A percentile compares a stretch with the other conserved stretches of the same genome.
phyloP scores from a whole-genome alignment of 2,113 vertebrate genomes.

The Prietella phreatophila region DNA sequence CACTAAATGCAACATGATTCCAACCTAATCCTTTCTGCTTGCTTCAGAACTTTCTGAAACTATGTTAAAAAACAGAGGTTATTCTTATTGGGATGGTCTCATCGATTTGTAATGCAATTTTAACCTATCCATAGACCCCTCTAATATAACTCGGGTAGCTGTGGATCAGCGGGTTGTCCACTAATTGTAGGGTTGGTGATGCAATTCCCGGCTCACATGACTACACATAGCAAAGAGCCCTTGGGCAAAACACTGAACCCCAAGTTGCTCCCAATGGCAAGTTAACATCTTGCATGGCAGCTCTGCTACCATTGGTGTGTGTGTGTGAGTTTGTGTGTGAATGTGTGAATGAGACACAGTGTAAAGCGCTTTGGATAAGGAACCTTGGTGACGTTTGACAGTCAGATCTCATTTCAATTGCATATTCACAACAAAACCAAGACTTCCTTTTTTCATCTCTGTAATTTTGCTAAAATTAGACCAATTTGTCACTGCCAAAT shows the following conservation, averaged over 20 bases:
- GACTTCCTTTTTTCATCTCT: background rate
- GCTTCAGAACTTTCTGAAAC: background rate
- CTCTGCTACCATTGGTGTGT: no score
- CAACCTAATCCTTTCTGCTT: background rate
- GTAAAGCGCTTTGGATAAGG: no score
- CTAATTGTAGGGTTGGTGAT: no score
- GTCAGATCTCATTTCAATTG: background rate
- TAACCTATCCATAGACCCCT: background rate
- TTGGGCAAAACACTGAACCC: no score
- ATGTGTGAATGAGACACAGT: no score
- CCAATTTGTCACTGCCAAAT: background rate
- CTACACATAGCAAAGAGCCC: no score
- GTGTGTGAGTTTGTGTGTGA: no score
- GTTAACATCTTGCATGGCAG: no score
- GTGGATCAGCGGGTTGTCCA: no score
- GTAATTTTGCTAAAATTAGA: background rate
- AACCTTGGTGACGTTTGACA: background rate
- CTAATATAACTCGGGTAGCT: no score
- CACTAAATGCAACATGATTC: background rate
- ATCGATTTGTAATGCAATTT: background rate
- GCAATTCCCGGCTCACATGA: no score
- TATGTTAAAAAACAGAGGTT: background rate
- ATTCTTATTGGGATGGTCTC: background rate
- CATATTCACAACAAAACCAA: background rate
- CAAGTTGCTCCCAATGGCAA: no score